phyloP scores from a whole-genome alignment of 2,888 invertebrate species.

The Eristalis intricaria region DNA sequence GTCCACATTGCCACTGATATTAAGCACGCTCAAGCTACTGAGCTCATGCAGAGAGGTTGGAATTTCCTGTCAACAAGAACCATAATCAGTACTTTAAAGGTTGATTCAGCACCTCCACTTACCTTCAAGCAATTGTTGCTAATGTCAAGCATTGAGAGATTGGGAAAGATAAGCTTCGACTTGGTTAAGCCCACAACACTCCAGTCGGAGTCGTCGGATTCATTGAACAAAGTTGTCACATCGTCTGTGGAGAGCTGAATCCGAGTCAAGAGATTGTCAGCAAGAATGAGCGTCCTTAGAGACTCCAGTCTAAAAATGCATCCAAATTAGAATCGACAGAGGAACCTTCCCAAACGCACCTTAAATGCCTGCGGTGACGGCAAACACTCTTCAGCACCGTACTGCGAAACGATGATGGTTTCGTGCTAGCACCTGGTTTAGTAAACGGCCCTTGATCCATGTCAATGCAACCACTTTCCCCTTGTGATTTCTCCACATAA shows the following conservation, averaged over 20 bases:
- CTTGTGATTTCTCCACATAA: slow-evolving; percentile 77
- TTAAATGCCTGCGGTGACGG: slow-evolving; percentile 90
- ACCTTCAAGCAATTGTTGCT: slow-evolving; percentile 90
- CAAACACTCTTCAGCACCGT: slow-evolving; percentile 91
- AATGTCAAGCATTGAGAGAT: slow-evolving; percentile 96
- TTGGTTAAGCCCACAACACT: slow-evolving; percentile 83
- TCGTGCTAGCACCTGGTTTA: slow-evolving; percentile 73
- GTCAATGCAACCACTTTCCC: slow-evolving; percentile 63
- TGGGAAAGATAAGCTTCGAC: slow-evolving; percentile 92
- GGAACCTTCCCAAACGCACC: slow-evolving; percentile 80
- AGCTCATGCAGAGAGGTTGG: slow-evolving; percentile 93
- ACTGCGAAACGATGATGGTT: slow-evolving; percentile 85
- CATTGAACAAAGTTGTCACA: slow-evolving; percentile 85
- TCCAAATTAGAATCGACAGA: not conserved
- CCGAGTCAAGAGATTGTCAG: slow-evolving; percentile 91
- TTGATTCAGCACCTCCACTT: not conserved
- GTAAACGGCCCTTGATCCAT: slow-evolving; percentile 75
- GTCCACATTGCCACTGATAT: slow-evolving; percentile 88
- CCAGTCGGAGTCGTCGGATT: slow-evolving; percentile 86
- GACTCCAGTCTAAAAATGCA: slow-evolving; percentile 77
- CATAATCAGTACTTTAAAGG: too few species aligned
- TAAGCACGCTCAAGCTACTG: slow-evolving; percentile 94
- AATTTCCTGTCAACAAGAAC: slow-evolving; percentile 83
- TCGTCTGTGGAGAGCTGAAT: slow-evolving; percentile 92
- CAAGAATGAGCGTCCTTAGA: slow-evolving; percentile 84